A percentile compares a stretch with the other conserved stretches of the same genome.
Conservation (phyloP, 1,140 invertebrate genomes). For the Uloborus diversus region DNA sequence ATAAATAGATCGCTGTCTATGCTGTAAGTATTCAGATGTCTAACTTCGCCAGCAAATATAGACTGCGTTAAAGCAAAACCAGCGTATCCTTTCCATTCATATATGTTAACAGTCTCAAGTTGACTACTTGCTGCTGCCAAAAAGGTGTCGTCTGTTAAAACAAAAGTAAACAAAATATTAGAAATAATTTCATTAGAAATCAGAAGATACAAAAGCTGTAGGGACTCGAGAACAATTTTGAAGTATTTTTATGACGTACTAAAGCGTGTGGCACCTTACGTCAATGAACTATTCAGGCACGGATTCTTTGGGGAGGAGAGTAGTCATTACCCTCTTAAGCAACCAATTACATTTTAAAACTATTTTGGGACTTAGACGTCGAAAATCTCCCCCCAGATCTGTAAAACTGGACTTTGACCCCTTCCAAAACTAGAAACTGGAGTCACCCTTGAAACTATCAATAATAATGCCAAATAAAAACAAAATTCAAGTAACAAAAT, state of each 20-base stretch:
- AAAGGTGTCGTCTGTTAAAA: conserved; percentile 30
- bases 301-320: too few species aligned
- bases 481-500: too few species aligned
- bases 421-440: too few species aligned
- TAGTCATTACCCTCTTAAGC: too few species aligned
- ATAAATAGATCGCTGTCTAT: background rate
- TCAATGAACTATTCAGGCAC: background rate
- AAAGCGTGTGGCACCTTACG: background rate
- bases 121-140: conserved; percentile 25
- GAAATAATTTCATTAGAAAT: background rate
- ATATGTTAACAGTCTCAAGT: conserved; percentile 10
- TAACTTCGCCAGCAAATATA: conserved; percentile 15
- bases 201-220: background rate
- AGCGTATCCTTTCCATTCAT: conserved; percentile 43
- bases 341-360: too few species aligned
- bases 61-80: conserved; percentile 17
- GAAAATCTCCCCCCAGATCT: too few species aligned
- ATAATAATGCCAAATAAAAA: too few species aligned
- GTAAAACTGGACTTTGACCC: too few species aligned
- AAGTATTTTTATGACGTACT: background rate
- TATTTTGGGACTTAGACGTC: too few species aligned
- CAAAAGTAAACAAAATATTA: background rate
- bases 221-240: background rate
- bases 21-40: conserved; percentile 6
- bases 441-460: too few species aligned